Evolutionary conservation across 2,113 vertebrate genomes (phyloP).

Genomic region (Plotosus lineatus): DNA sequence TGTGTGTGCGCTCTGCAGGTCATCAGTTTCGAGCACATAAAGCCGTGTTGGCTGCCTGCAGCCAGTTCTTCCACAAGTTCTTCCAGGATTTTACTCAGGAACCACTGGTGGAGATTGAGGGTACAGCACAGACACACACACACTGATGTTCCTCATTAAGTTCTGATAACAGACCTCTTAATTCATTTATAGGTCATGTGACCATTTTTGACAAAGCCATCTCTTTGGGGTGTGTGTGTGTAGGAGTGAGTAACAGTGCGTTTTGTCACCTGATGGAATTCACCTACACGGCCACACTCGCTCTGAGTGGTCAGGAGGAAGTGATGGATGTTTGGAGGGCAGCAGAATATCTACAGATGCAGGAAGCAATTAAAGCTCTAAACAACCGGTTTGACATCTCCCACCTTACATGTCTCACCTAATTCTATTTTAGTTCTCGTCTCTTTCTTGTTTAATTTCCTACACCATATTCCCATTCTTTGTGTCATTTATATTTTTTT

Average conservation of each 20-base stretch:
- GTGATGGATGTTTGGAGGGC: slow-evolving; percentile 95
- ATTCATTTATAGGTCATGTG: too few relatives aligned
- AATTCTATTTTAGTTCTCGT: background rate
- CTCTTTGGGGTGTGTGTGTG: slow-evolving; percentile 16
- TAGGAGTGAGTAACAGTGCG: slow-evolving; percentile 95
- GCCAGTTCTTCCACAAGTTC: slow-evolving; percentile 97
- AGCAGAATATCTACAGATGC: slow-evolving; percentile 97
- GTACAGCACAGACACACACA: slow-evolving; percentile 63
- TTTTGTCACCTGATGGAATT: slow-evolving; percentile 97
- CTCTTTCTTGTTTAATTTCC: background rate
- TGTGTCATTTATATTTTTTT: background rate
- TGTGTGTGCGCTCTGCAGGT: slow-evolving; percentile 67
- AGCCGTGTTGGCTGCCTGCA: slow-evolving; percentile 96
- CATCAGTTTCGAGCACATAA: slow-evolving; percentile 98
- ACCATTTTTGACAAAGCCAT: background rate
- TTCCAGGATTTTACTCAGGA: slow-evolving; percentile 97
- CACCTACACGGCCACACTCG: slow-evolving; percentile 92
- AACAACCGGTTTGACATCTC: slow-evolving; percentile 71
- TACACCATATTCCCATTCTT: background rate
- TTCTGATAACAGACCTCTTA: background rate
- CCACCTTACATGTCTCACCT: background rate
- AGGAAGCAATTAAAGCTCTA: slow-evolving; percentile 96
- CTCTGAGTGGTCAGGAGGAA: slow-evolving; percentile 87
- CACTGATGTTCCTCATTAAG: background rate
- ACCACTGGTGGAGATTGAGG: slow-evolving; percentile 97